Evolutionary conservation across 2,888 invertebrate species (phyloP), one percentile per base, ranked within the genome.

Genomic region (Beris morrisii): DNA sequence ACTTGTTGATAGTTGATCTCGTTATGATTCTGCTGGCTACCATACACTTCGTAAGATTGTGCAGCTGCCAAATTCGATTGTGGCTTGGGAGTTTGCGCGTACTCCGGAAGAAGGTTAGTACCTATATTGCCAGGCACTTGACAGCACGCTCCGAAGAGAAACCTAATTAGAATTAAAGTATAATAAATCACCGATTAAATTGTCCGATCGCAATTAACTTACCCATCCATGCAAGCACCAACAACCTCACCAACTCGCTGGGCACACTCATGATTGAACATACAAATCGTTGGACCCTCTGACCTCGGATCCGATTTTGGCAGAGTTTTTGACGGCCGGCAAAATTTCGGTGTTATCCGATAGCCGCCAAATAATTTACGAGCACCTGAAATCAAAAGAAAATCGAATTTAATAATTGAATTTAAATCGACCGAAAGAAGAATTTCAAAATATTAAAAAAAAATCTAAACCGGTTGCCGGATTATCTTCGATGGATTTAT

Each of bases 251-350:
- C 95, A 0, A 87, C 87, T 69, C 91, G 83, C 72, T 89, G 88
- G 1, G 84, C 83, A 76, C 95, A 95, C 77, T 95, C 93, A 75
- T 93, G 92, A 81, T 95, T 94, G 83, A 95, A 95, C 95, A 95
- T 95, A 80, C 95, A 95, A 74, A 93, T 88, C 46, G 90, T 91
- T 48, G 88, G 88, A 1, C 90, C 89, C 72, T 84, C 83, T n/a
- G 77, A 73, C 52, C 81, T 76, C 4, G 84, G 82, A 73, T 87
- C 86, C 53, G 84, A 83, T 71, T 83, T 76, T 45, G 82, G 84
- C 22, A 87, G 82, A 46, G 87, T 85, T 76, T 87, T 81, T 5
- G 88, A 85, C 22, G 91, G 88, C 74, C 89, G 88, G 80, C 93
- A 93, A 72, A 88, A 86, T 71, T 89, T 87, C 4, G 93, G 93